phyloP scores from a whole-genome alignment of 1,140 invertebrate genomes.

The Lordiphosa mommai region DNA sequence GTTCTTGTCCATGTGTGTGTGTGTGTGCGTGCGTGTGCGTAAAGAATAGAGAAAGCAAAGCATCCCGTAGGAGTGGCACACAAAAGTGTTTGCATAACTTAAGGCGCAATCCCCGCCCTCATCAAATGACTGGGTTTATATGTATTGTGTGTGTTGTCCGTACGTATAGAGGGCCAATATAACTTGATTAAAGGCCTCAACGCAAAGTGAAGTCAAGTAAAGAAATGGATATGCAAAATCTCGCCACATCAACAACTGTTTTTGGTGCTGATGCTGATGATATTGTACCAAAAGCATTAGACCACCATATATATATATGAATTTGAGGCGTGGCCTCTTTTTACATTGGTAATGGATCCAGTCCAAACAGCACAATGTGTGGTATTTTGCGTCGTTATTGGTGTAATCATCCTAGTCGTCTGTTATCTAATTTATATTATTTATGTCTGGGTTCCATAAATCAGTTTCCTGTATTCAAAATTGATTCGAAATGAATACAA shows the following conservation, averaged over 20 bases:
- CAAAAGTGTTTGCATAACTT: conserved; percentile 72
- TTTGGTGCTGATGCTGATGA: conserved; percentile 1
- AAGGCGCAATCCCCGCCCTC: conserved; percentile 25
- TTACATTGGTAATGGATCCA: conserved; percentile 20
- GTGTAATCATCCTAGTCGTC: conserved; percentile 3
- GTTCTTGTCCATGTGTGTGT: conserved; percentile 24
- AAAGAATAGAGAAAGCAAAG: conserved; percentile 73
- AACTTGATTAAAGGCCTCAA: conserved; percentile 51
- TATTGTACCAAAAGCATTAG: conserved; percentile 1
- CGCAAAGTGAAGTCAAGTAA: conserved; percentile 7
- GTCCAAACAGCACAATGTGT: conserved; percentile 16
- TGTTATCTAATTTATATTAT: conserved; percentile 1
- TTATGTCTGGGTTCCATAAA: not conserved
- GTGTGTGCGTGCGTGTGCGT: conserved; percentile 37
- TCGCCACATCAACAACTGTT: no score
- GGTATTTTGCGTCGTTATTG: conserved; percentile 4
- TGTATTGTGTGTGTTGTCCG: no score
- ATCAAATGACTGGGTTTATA: no score
- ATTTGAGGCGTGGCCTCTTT: conserved; percentile 42
- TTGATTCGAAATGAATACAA: no score
- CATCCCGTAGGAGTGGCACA: conserved; percentile 69
- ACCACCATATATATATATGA: conserved; percentile 7
- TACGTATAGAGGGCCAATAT: conserved; percentile 12
- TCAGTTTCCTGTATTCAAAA: no score
- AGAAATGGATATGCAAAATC: conserved; percentile 19